Base-by-base conservation (phyloP, 2,113 vertebrate species). In the Tychaedon coryphoeus region DNA sequence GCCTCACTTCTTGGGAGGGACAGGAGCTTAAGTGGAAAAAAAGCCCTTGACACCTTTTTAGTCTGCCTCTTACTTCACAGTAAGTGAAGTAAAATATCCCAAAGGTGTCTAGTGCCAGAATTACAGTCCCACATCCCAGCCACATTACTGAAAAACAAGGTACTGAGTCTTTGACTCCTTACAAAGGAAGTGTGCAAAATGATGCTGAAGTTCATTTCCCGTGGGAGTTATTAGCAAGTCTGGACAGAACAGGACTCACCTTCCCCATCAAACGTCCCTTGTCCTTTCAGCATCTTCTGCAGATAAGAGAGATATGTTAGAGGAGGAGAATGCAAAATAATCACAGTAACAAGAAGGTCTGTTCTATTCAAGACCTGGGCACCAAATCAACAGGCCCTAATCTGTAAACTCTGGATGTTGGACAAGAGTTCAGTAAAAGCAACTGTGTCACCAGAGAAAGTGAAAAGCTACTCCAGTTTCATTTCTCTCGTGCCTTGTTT, bases 231-330 rank as follows among this genome's bases (percentile, higher is more conserved):
- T 56, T 22, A 73, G 61, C 77, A 85, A 76, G 23, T 50, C 25
- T 17, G 33, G 48, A 74, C 77, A 93, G 88, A 95, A 97, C 73
- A 62, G 64, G 38, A 78, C 98, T 99, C 98, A 99, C 99, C 99
- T 98, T 99, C 99, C 36, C 98, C 99, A 97, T 99, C 99, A 80
- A 99, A 99, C 0, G 99, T 99, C 90, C 98, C 98, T 97, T 99
- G 99, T 91, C 85, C 97, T 94, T 97, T 98, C 97, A 99, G 96
- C 75, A 97, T 93, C 95, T 98, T 99, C 97, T 98, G 99, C 98
- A 98, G 94, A 26, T 7, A 80, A 87, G 77, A 92, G 42, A 88
- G 5, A 81, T 5, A 26, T 22, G 36, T 97, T 86, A 90, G 94
- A 91, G n/a, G 54, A 90, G n/a, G 51, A 77, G 57, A 91, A 94